Evolutionary conservation across 2,113 vertebrate species (phyloP).

Genomic region (Heterotilapia buettikoferi): DNA sequence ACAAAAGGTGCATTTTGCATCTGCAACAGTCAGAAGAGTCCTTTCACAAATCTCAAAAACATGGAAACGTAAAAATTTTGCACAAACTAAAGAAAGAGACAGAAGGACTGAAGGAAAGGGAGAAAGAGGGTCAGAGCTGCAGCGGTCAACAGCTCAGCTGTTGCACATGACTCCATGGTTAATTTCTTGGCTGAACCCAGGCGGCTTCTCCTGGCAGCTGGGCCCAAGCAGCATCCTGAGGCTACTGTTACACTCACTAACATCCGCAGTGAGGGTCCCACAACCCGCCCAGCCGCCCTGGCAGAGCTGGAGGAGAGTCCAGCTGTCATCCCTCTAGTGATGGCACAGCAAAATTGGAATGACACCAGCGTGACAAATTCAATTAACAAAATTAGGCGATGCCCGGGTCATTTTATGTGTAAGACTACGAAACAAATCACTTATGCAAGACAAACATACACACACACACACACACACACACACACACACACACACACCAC

Average conservation of each 20-base stretch:
- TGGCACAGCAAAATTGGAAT: conserved; percentile 32
- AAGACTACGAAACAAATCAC: neutral
- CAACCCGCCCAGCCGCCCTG: conserved; percentile 33
- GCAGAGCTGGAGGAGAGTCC: conserved; percentile 3
- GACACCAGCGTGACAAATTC: conserved; percentile 25
- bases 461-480: neutral
- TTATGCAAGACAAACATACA: neutral
- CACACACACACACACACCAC: neutral
- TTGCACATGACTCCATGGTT: conserved; percentile 58
- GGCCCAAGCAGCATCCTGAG: conserved; percentile 39
- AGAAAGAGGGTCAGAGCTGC: conserved; percentile 1
- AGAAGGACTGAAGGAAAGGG: neutral
- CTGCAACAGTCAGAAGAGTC: neutral
- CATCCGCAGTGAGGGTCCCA: conserved; percentile 75
- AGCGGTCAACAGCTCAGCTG: conserved; percentile 64
- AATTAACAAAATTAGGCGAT: neutral
- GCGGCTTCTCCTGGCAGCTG: conserved; percentile 41
- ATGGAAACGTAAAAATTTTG: neutral
- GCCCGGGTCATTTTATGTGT: neutral
- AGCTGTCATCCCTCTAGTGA: conserved; percentile 47
- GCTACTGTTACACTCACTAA: conserved; percentile 59
- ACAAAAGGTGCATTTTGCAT: neutral
- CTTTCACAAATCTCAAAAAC: neutral
- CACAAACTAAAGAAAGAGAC: neutral
- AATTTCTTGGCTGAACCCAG: conserved; percentile 58